Conservation (phyloP, 2,113 vertebrate species). For the Cyprinus carpio region DNA sequence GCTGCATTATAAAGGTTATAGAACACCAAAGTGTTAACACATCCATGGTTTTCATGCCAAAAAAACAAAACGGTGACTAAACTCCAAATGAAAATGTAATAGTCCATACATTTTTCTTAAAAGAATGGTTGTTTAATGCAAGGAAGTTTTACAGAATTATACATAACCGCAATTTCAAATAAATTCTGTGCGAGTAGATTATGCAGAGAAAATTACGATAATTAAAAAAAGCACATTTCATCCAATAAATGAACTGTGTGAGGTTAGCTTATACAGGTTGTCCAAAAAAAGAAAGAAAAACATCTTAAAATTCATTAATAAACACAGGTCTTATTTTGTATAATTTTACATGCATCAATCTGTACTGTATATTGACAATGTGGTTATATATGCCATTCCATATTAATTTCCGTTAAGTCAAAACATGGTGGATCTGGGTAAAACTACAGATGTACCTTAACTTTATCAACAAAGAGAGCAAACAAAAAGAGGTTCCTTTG, state of each 20-base stretch:
- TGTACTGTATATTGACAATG: not conserved
- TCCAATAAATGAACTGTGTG: not conserved
- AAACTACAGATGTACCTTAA: not conserved
- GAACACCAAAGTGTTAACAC: not conserved
- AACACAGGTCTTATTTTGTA: not conserved
- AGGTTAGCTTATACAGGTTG: not conserved
- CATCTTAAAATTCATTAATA: not conserved
- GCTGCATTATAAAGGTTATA: no score
- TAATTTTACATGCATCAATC: not conserved
- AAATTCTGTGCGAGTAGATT: not conserved
- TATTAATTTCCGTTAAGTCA: not conserved
- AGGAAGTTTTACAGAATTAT: not conserved
- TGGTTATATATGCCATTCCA: conserved; percentile 14
- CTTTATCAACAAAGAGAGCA: not conserved
- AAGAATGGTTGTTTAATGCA: conserved; percentile 21
- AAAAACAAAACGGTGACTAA: not conserved
- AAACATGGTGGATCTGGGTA: not conserved
- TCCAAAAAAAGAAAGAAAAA: not conserved
- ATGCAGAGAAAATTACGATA: not conserved
- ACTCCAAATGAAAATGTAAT: not conserved
- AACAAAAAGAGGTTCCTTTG: conserved; percentile 14
- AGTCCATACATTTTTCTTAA: not conserved
- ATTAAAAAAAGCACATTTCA: not conserved
- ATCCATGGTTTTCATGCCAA: not conserved
- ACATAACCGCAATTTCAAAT: not conserved